Conservation (phyloP, 1,140 invertebrate genomes). For the Zaprionus lachaisei region DNA sequence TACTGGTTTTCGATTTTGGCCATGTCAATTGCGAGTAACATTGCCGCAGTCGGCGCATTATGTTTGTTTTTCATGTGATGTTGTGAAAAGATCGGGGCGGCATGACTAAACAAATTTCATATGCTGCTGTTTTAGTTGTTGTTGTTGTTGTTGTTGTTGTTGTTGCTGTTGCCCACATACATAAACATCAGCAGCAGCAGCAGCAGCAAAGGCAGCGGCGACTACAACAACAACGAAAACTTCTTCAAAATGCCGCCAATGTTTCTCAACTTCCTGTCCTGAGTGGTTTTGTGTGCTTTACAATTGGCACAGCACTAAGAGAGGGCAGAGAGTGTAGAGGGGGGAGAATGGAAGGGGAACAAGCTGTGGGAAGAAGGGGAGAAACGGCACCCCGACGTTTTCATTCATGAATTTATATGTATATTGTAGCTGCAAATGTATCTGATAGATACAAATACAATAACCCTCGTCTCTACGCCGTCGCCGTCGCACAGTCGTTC, state of each 20-base stretch:
- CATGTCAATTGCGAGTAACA: constrained; percentile 44
- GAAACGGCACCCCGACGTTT: constrained; percentile 43
- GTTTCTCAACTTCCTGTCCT: constrained; percentile 75
- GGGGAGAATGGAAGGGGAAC: not conserved
- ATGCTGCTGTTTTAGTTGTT: not conserved
- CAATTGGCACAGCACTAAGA: not conserved
- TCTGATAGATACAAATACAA: constrained; percentile 66
- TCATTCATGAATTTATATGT: constrained; percentile 80
- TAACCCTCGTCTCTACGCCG: constrained; percentile 36
- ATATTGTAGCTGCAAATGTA: constrained; percentile 26
- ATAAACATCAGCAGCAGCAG: constrained; percentile 31
- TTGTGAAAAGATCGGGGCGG: constrained; percentile 68
- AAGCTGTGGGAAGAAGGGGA: not conserved
- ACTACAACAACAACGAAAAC: constrained; percentile 42
- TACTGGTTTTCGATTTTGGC: constrained; percentile 59
- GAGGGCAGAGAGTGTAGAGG: not conserved
- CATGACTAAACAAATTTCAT: constrained; percentile 66
- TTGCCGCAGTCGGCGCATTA: constrained; percentile 33
- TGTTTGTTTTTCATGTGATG: constrained; percentile 72
- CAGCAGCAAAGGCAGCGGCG: constrained; percentile 9
- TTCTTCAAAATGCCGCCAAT: constrained; percentile 80
- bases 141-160: not conserved
- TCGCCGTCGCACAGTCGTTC: not conserved
- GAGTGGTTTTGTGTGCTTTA: constrained; percentile 56
- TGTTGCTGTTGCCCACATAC: constrained; percentile 22